Evolutionary conservation across 1,140 invertebrate genomes (phyloP).

Genomic region (Drosophila albomicans): DNA sequence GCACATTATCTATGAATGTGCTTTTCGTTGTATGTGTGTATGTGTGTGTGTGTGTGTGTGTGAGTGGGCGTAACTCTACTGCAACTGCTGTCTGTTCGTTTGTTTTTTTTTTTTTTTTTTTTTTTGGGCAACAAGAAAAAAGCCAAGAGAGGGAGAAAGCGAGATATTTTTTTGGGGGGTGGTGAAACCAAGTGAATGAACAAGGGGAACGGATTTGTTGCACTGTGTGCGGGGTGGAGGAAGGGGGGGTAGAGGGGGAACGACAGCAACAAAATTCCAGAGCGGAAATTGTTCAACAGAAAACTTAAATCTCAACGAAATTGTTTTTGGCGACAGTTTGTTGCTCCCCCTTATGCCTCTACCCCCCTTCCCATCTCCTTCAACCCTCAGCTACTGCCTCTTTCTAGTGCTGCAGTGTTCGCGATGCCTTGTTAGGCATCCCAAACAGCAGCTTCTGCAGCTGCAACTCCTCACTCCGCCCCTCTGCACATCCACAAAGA

Average conservation of each 20-base stretch:
- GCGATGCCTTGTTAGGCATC: slow-evolving; percentile 60
- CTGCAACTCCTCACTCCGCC: slow-evolving; percentile 39
- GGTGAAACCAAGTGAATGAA: not conserved
- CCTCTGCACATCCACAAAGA: too few species aligned
- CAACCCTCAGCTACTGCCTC: not conserved
- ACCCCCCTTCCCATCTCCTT: too few species aligned
- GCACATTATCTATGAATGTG: slow-evolving; percentile 82
- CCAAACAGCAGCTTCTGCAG: slow-evolving; percentile 53
- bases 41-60: not conserved
- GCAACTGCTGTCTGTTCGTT: slow-evolving; percentile 13
- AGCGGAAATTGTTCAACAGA: slow-evolving; percentile 78
- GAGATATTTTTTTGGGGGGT: not conserved
- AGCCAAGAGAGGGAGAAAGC: not conserved
- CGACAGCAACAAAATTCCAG: slow-evolving; percentile 13
- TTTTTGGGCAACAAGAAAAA: slow-evolving; percentile 39
- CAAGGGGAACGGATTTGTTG: not conserved
- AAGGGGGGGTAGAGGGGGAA: not conserved
- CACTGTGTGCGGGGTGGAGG: not conserved
- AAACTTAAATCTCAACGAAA: slow-evolving; percentile 80
- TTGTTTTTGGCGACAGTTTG: slow-evolving; percentile 80
- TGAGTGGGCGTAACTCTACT: slow-evolving; percentile 28
- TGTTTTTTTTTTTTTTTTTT: slow-evolving; percentile 8
- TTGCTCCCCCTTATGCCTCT: not conserved
- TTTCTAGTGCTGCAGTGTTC: slow-evolving; percentile 3
- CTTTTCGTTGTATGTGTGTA: slow-evolving; percentile 7